These are phyloP conservation scores for Apodemia duryi DNA, from an alignment of 2,888 invertebrate genomes.

Conservation along the genomic window DNA sequence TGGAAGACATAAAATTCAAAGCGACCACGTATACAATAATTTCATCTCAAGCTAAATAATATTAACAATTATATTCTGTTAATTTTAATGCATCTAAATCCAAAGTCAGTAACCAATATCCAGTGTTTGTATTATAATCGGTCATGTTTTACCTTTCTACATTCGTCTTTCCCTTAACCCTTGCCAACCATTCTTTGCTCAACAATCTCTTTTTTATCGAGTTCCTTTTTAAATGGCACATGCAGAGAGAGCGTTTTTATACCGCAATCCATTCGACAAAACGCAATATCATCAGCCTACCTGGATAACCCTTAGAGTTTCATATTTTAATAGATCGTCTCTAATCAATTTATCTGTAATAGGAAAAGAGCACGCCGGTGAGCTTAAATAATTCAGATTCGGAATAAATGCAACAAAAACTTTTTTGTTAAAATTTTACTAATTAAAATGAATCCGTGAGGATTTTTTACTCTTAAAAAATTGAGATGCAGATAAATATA, in stretches of 20 bases:
- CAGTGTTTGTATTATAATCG: constrained; percentile 40
- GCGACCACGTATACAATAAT: too few relatives aligned
- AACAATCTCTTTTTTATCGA: constrained; percentile 63
- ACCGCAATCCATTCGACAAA: constrained; percentile 58
- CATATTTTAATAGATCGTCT: constrained; percentile 66
- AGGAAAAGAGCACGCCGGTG: constrained; percentile 25
- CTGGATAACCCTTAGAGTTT: constrained; percentile 56
- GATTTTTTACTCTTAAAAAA: not conserved
- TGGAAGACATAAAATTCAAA: too few relatives aligned
- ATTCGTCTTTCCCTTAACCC: constrained; percentile 66
- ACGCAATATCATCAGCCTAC: constrained; percentile 74
- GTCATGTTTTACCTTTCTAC: constrained; percentile 52
- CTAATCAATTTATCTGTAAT: constrained; percentile 61
- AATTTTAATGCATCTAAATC: not conserved
- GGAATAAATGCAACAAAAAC: constrained; percentile 17
- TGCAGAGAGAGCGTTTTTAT: constrained; percentile 69
- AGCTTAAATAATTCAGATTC: constrained; percentile 21
- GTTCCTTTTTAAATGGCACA: constrained; percentile 76
- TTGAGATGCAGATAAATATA: not conserved
- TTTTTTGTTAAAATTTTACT: not conserved
- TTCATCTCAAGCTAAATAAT: too few relatives aligned
- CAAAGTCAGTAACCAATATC: constrained; percentile 36
- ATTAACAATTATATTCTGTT: too few relatives aligned
- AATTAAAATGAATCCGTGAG: not conserved
- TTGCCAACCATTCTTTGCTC: constrained; percentile 71